Base-by-base conservation (phyloP, 2,113 vertebrate species). In the Rutilus rutilus region DNA sequence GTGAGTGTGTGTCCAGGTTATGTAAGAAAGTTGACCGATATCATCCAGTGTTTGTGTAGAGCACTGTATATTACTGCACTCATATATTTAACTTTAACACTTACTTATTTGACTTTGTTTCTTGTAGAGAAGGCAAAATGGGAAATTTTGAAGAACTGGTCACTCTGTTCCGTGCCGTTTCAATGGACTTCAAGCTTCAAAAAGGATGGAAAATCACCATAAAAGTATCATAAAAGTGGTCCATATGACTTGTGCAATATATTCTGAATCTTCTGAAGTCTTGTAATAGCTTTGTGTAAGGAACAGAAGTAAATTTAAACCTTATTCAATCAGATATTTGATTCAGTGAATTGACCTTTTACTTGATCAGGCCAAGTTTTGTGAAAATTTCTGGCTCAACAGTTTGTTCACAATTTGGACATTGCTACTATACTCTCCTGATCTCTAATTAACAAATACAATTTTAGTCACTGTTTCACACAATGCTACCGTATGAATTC, bases 1-100 rank as follows among this genome's bases (percentile, higher is more conserved):
- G 52, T 42, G 78, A 57, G 36, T 62, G 45, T 81, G 59, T 47
- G 23, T 59, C 25, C 17, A 71, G 76, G 59, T 82, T 81, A 64
- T 59, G 59, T 81, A 86, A 86, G 52, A 80, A 60, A 74, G 11
- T 27, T 21, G 1, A 6, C 39, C 60, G 52, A 23, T 80, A 60
- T 69, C 5, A n/a, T 39, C 1, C 76, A 76, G 33, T 12, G n/a
- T 76, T 39, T 84, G 12, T 64, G n/a, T 60, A 83, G 50, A 73
- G 3, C 30, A 57, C n/a, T 82, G 42, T 11, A 23, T 50, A 25
- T 75, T 54, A 77, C 25, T 21, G 25, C 27, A 30, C 4, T 45
- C 39, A 1, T 0, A 5, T 39, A 10, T 21, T 36, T 69, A 57
- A 57, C 52, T 54, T 57, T 57, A 57, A 57, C 54, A 57, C 19